Base-by-base conservation (phyloP, 1,140 invertebrate genomes). In the Rhagoletis pomonella region DNA sequence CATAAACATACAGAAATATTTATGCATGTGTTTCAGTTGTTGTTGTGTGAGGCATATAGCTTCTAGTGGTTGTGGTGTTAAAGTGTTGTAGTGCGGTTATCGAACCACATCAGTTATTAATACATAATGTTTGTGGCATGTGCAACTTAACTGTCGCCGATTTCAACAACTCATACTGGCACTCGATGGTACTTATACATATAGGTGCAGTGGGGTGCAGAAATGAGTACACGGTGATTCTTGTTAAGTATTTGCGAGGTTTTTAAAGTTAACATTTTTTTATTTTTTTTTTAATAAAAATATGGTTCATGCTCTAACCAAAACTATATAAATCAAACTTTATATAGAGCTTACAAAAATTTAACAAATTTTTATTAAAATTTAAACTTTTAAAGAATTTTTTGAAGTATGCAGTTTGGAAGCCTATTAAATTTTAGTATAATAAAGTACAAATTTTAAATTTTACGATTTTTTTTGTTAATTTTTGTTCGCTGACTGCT, bases 41-140 rank as follows among this genome's bases (percentile, higher is more conserved):
- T 81, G 73, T 55, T 55, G 7, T n/a, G 50, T 47, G 10, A 47
- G 19, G 29, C 29, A 2, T 81, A 19, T n/a, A 19, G 73, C 4
- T 55, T 47, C n/a, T 81, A 29, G 50, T 81, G 47, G 47, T 81
- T 81, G 19, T 81, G 50, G 64, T 67, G 64, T 29, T 67, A 5
- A 67, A 39, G 73, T 81, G 69, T 55, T 29, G 47, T 55, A 29
- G 12, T 81, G n/a, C 42, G 47, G n/a, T 50, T 58, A 81, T 77
- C 69, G 69, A 77, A 77, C 69, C 44, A 47, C 44, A 77, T 81
- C 73, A 55, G 47, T 81, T 81, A 81, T 81, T 81, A 81, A 81
- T 81, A 55, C 29, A 29, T 29, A 29, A 29, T 29, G 29, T 29
- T 42, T 44, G 17, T 17, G 19, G 50, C 47, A 14, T 47, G 7